Evolutionary conservation across 2,888 invertebrate genomes (phyloP), one percentile per base, ranked within the genome.

Genomic region (Meganola albula): DNA sequence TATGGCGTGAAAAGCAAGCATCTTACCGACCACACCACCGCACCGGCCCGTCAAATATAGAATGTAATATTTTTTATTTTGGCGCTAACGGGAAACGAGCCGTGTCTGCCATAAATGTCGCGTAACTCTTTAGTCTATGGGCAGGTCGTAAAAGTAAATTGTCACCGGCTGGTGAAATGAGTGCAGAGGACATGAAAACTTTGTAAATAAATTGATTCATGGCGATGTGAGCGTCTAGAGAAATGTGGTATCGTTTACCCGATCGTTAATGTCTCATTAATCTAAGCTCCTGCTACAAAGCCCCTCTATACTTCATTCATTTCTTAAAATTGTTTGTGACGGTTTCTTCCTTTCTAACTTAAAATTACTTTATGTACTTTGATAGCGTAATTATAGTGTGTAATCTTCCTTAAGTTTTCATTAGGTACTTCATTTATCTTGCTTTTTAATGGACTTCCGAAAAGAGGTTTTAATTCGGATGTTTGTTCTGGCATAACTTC

Each of bases 111-210:
- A 82, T 85, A 69, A 85, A 76, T 76, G 85, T 84, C 84, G 55
- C 74, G 69, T 83, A 85, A 85, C 84, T 85, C 85, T 84, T 85
- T 83, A 70, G 74, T 71, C 72, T 70, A 72, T 58, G 72, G 73
- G 57, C 63, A 59, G 56, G 63, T 85, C 85, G 80, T 85, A 78
- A 85, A 85, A 85, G 58, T 77, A 75, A 80, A 85, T 79, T 74
- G 85, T 80, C 82, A 70, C 84, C 85, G 80, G 75, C 77, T 85
- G 85, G 63, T 72, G 72, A 65, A 72, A 71, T 53, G 66, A 62
- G 62, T 63, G 54, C 46, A 56, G 52, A 58, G 56, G 47, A 58
- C 54, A 44, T 60, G 54, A 59, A 58, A 63, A 66, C 66, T 66
- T 67, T 67, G 67, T 69, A 62, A 69, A 72, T 68, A 73, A 76